Evolutionary conservation across 2,888 invertebrate species (phyloP).

Genomic region (Cephonodes hylas): DNA sequence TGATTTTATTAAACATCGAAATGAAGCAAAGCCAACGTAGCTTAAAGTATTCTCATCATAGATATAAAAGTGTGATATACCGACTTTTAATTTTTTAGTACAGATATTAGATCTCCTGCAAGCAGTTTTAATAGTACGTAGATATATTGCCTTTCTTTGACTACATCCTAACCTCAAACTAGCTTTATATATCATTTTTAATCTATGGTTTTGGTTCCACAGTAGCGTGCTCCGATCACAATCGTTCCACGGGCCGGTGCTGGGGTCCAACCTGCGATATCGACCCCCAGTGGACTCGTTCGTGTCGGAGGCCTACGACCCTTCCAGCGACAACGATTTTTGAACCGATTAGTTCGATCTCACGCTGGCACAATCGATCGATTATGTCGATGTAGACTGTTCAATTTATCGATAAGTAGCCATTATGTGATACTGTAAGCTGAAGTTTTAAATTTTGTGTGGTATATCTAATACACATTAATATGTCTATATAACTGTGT

Average conservation of each 20-base stretch:
- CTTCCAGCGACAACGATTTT: slow-evolving; percentile 79
- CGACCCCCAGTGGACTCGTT: slow-evolving; percentile 47
- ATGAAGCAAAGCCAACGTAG: too few species aligned
- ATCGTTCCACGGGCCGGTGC: slow-evolving; percentile 82
- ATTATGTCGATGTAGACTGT: background rate
- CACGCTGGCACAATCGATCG: background rate
- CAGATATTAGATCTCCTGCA: too few species aligned
- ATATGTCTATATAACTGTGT: too few species aligned
- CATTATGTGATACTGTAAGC: too few species aligned
- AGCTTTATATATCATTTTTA: background rate
- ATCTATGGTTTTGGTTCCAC: slow-evolving; percentile 28
- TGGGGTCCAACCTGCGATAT: slow-evolving; percentile 57
- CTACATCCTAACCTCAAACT: background rate
- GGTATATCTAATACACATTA: too few species aligned
- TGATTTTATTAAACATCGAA: too few species aligned
- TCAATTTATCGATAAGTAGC: background rate
- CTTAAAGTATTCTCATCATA: too few species aligned
- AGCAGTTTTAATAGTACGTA: too few species aligned
- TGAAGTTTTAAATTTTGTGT: too few species aligned
- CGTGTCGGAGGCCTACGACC: slow-evolving; percentile 69
- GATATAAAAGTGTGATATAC: too few species aligned
- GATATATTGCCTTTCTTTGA: too few species aligned
- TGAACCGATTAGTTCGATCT: slow-evolving; percentile 37
- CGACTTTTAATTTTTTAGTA: too few species aligned
- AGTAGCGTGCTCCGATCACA: slow-evolving; percentile 82